These are phyloP conservation scores for Siniperca obscura DNA, from an alignment of 2,797 vertebrate genomes.

Conservation along the genomic window DNA sequence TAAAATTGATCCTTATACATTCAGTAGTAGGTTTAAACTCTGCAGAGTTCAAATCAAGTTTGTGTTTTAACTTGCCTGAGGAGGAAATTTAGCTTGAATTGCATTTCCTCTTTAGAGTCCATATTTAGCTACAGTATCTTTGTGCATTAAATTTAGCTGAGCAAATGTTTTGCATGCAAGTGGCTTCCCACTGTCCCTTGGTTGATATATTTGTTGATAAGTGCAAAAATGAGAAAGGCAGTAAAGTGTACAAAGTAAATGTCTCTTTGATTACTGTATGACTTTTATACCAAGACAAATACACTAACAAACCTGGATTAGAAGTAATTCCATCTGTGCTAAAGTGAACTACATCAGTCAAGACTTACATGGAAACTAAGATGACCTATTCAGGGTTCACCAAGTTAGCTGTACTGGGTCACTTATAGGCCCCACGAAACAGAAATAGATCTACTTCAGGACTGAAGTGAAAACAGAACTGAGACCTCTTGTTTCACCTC, in stretches of 20 bases:
- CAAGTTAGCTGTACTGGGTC: background rate
- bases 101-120: background rate
- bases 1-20: background rate
- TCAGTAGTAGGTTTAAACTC: constrained; percentile 9
- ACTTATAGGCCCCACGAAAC: background rate
- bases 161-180: background rate
- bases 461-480: constrained; percentile 2
- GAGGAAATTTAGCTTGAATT: constrained; percentile 11
- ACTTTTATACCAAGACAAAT: background rate
- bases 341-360: background rate
- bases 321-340: background rate
- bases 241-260: background rate
- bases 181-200: background rate
- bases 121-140: constrained; percentile 5
- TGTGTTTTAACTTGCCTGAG: constrained; percentile 14
- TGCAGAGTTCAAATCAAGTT: constrained; percentile 22
- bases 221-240: background rate
- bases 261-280: background rate
- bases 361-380: background rate
- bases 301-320: background rate
- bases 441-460: background rate
- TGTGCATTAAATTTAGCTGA: constrained; percentile 6
- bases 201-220: background rate
- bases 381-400: background rate
- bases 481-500: constrained; percentile 11